Base-by-base conservation (phyloP, 2,797 vertebrate species). In the Micromesistius poutassou region DNA sequence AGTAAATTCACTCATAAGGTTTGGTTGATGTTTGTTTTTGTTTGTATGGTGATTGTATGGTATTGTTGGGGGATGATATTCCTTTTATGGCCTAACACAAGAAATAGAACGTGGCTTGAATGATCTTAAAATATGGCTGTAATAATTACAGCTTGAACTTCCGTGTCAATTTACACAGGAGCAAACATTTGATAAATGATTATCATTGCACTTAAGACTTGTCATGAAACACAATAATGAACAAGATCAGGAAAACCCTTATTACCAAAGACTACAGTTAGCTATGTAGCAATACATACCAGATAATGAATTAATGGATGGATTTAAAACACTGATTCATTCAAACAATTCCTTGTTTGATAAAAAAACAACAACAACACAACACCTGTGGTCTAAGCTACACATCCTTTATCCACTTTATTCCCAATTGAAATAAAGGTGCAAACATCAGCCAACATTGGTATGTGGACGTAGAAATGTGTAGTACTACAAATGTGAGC, bases 371-470 rank as follows among this genome's bases (percentile, higher is more conserved):
- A 50, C 76, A 77, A 80, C 68, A 70, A 75, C 72, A 78, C 73
- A 71, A 38, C 50, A 74, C 74, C 78, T 82, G 73, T 72, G 70
- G 81, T 78, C 82, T 80, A 78, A 81, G 73, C 71, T 30, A 77
- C 75, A 84, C 79, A 84, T 80, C 81, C 79, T 73, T 83, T 19
- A 77, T 76, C 68, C 81, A 77, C 68, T 79, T 72, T 79, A 77
- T 77, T 81, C 84, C 79, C 70, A 55, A 77, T 33, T 82, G 72
- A 80, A 80, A 76, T 80, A 76, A 82, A 87, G 86, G 78, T 46
- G 1, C 46, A 71, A 55, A 42, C 76, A 71, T 86, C 83, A 82
- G 82, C 62, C 25, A 68, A 68, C 87, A 78, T 46, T 75, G 74
- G 22, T 55, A 71, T 33, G 70, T 30, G 14, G 70, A 30, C 30